phyloP scores from a whole-genome alignment of 2,888 invertebrate genomes.

The Crematogaster levior region DNA sequence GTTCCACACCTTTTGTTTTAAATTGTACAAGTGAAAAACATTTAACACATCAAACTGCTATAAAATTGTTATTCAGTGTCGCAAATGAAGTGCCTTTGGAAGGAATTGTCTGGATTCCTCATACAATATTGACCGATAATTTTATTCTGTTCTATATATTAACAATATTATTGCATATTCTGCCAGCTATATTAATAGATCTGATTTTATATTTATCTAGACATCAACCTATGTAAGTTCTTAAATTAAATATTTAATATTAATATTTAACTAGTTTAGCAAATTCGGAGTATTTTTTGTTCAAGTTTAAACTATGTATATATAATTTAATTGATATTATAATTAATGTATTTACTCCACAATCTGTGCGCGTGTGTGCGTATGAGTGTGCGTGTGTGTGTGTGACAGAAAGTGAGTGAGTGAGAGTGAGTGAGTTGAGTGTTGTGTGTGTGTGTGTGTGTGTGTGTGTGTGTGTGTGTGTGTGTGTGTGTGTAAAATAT shows the following conservation, averaged over 20 bases:
- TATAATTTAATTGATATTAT: too few species aligned
- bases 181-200: conserved; percentile 93
- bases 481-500: too few species aligned
- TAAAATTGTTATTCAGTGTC: conserved; percentile 71
- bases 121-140: conserved; percentile 88
- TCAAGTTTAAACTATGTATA: too few species aligned
- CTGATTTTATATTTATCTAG: conserved; percentile 88
- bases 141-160: conserved; percentile 89
- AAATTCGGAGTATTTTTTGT: too few species aligned
- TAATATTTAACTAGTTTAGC: not conserved
- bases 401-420: too few species aligned
- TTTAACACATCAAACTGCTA: conserved; percentile 87
- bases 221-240: conserved; percentile 88
- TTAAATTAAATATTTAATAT: not conserved
- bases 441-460: too few species aligned
- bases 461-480: too few species aligned
- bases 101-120: conserved; percentile 90
- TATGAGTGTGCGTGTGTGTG: too few species aligned
- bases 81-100: conserved; percentile 91
- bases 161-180: conserved; percentile 91
- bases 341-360: too few species aligned
- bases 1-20: not conserved
- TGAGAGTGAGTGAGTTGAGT: too few species aligned
- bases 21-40: conserved; percentile 77
- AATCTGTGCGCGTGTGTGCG: too few species aligned